phyloP scores from a whole-genome alignment of 1,140 invertebrate genomes.

The Laupala kohalensis region DNA sequence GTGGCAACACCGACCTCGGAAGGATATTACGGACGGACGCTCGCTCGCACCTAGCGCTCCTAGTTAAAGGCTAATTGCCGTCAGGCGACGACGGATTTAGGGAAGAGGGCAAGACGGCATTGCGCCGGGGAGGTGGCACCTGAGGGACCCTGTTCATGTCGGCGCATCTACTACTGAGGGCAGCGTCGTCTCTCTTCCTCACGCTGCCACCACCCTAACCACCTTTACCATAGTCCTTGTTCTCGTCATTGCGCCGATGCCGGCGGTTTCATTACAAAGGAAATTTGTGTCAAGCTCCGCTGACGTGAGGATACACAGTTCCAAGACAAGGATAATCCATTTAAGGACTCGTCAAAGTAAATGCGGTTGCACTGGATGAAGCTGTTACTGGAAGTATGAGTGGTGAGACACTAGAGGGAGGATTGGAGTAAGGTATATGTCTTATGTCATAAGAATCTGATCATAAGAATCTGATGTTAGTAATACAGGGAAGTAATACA shows the following conservation, averaged over 20 bases:
- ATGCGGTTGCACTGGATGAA: not conserved
- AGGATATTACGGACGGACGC: no score
- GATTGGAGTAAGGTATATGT: no score
- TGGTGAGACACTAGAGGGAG: no score
- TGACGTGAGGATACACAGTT: not conserved
- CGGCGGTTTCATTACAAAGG: not conserved
- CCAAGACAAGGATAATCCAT: not conserved
- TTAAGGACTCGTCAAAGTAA: not conserved
- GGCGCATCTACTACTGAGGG: not conserved
- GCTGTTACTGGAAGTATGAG: no score
- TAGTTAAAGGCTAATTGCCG: no score
- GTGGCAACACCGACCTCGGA: no score
- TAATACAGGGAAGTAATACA: no score
- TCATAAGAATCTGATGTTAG: no score
- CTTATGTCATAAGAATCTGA: no score
- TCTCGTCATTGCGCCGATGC: no score
- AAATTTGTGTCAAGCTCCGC: not conserved
- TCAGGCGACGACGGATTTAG: not conserved
- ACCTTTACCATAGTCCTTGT: no score
- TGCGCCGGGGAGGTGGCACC: not conserved
- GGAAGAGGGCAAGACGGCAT: not conserved
- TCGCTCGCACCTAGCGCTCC: no score
- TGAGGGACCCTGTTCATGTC: not conserved
- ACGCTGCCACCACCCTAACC: not conserved
- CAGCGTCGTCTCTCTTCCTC: not conserved